phyloP scores from a whole-genome alignment of 2,113 vertebrate species.

The Boulengeromyrus knoepffleri region DNA sequence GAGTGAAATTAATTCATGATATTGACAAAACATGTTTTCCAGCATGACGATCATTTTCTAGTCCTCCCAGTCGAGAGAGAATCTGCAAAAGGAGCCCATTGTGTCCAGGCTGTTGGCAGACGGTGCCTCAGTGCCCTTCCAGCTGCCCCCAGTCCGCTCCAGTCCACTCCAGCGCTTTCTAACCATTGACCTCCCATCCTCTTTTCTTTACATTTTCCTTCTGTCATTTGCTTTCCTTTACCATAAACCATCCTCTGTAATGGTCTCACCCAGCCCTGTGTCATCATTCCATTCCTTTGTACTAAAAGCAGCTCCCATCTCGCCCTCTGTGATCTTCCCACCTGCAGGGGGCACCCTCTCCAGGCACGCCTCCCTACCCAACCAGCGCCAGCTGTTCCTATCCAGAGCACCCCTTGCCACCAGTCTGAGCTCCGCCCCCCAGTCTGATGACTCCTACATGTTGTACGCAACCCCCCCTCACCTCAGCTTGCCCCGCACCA shows the following conservation, averaged over 20 bases:
- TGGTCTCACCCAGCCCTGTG: not conserved
- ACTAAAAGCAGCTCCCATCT: not conserved
- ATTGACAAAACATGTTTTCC: not conserved
- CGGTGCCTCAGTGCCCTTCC: not conserved
- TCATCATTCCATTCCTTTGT: not conserved
- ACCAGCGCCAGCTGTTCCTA: slow-evolving; percentile 60
- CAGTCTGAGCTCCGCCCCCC: slow-evolving; percentile 42
- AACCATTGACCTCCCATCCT: not conserved
- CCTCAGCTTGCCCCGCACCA: slow-evolving; percentile 26
- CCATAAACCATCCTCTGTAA: not conserved
- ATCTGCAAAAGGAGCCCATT: not conserved
- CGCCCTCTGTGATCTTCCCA: slow-evolving; percentile 30
- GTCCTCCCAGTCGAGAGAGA: not conserved
- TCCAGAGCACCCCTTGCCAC: slow-evolving; percentile 49
- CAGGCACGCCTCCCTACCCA: slow-evolving; percentile 56
- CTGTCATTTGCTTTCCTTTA: not conserved
- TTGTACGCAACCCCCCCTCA: slow-evolving; percentile 41
- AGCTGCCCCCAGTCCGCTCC: not conserved
- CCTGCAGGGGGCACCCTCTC: slow-evolving; percentile 68
- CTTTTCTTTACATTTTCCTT: not conserved
- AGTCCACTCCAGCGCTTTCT: not conserved
- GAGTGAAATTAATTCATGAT: not conserved
- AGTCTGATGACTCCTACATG: slow-evolving; percentile 60
- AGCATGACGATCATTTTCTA: not conserved
- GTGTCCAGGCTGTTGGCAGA: not conserved